Conservation (phyloP, 2,113 vertebrate species). For the Rhineura floridana region DNA sequence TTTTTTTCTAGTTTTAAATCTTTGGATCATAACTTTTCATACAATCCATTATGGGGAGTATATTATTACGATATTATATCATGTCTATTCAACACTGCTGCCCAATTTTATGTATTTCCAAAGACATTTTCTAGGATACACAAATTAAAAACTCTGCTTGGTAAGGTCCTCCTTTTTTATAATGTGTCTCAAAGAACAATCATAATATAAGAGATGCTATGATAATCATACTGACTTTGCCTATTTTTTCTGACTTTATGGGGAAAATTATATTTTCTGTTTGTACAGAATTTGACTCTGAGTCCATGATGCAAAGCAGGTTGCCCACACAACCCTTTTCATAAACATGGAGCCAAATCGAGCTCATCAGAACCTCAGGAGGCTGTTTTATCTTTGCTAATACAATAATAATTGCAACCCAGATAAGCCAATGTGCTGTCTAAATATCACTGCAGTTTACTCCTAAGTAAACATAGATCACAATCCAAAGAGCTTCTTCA, state of each 20-base stretch:
- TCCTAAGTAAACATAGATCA: neutral
- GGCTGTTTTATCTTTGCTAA: neutral
- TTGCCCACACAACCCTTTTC: neutral
- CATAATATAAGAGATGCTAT: too few relatives aligned
- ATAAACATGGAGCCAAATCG: neutral
- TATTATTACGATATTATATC: constrained; percentile 41
- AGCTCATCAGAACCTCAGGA: neutral
- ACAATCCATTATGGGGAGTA: constrained; percentile 48
- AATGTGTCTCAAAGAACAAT: neutral
- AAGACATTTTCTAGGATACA: neutral
- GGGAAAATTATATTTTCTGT: neutral
- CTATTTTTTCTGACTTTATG: neutral
- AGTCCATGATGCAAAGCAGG: neutral
- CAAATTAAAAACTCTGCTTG: neutral
- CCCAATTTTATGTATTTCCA: neutral
- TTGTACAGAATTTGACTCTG: neutral
- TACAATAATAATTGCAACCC: neutral
- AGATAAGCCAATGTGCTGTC: neutral
- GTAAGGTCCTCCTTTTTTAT: neutral
- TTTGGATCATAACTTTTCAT: constrained; percentile 53
- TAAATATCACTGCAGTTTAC: neutral
- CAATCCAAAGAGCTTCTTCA: neutral
- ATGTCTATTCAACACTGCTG: constrained; percentile 41
- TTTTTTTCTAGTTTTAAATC: constrained; percentile 34
- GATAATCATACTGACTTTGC: too few relatives aligned